phyloP scores from a whole-genome alignment of 2,113 vertebrate species.

The Amphilophus citrinellus region DNA sequence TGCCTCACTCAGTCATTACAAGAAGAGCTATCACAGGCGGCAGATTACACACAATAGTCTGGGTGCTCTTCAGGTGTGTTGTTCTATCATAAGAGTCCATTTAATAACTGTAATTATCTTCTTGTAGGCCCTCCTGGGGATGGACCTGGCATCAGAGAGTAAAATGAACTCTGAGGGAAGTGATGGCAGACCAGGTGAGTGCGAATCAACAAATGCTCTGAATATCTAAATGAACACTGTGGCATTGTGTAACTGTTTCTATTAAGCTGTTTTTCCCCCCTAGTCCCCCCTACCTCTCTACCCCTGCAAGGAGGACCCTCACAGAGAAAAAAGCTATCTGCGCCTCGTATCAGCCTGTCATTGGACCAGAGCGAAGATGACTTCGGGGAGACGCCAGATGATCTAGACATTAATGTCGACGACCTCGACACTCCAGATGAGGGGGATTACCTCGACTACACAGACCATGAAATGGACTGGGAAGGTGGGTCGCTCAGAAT shows the following conservation, averaged over 20 bases:
- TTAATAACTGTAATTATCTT: constrained; percentile 27
- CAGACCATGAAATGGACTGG: constrained; percentile 85
- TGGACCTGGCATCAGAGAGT: constrained; percentile 85
- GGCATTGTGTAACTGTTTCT: background rate
- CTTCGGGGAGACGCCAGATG: constrained; percentile 94
- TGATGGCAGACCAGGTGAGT: constrained; percentile 90
- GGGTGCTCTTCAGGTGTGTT: background rate
- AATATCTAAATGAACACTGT: background rate
- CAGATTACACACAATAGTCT: background rate
- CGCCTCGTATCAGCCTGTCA: constrained; percentile 94
- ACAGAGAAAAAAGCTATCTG: constrained; percentile 92
- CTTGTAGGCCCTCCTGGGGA: constrained; percentile 82
- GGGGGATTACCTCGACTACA: constrained; percentile 93
- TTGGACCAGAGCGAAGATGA: constrained; percentile 97
- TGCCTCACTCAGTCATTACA: background rate
- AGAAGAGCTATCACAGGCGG: background rate
- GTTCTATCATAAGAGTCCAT: background rate
- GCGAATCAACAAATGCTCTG: background rate
- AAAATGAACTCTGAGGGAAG: constrained; percentile 79
- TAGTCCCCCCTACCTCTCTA: constrained; percentile 87
- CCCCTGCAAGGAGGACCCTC: constrained; percentile 86
- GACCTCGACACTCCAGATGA: constrained; percentile 97
- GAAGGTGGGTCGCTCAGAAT: constrained; percentile 62
- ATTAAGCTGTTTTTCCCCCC: background rate
- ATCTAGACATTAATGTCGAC: constrained; percentile 94